phyloP scores from a whole-genome alignment of 2,113 vertebrate genomes.

The Drymodes brunneopygia region DNA sequence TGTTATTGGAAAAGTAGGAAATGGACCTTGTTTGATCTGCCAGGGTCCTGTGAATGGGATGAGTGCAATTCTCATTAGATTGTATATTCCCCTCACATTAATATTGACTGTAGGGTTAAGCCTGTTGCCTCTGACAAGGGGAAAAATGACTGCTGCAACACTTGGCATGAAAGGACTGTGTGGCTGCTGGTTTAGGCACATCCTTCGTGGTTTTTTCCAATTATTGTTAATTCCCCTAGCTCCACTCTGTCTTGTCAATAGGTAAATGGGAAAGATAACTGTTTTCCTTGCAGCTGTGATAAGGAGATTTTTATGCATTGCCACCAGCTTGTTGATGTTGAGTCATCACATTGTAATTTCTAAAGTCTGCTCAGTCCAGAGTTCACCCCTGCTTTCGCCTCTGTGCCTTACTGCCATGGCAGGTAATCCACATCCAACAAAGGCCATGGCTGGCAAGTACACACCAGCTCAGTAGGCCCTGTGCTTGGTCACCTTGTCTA shows the following conservation, averaged over 20 bases:
- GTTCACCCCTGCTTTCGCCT: not conserved
- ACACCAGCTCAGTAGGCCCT: not conserved
- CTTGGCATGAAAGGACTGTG: not conserved
- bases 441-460: not conserved
- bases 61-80: conserved; percentile 21
- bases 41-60: not conserved
- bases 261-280: not conserved
- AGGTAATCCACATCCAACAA: not conserved
- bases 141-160: not conserved
- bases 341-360: not conserved
- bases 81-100: not conserved
- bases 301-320: not conserved
- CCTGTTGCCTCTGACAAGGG: not conserved
- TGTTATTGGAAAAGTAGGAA: conserved; percentile 13
- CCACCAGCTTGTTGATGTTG: not conserved
- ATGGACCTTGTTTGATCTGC: not conserved
- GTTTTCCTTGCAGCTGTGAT: not conserved
- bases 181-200: not conserved
- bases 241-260: not conserved
- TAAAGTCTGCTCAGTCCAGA: not conserved
- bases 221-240: not conserved
- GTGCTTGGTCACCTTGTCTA: not conserved
- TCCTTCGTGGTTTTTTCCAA: not conserved
- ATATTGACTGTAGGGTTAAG: not conserved
- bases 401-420: not conserved